Evolutionary conservation across 2,113 vertebrate species (phyloP), one percentile per base, ranked within the genome.

Genomic region (Pomatorhinus ruficollis): DNA sequence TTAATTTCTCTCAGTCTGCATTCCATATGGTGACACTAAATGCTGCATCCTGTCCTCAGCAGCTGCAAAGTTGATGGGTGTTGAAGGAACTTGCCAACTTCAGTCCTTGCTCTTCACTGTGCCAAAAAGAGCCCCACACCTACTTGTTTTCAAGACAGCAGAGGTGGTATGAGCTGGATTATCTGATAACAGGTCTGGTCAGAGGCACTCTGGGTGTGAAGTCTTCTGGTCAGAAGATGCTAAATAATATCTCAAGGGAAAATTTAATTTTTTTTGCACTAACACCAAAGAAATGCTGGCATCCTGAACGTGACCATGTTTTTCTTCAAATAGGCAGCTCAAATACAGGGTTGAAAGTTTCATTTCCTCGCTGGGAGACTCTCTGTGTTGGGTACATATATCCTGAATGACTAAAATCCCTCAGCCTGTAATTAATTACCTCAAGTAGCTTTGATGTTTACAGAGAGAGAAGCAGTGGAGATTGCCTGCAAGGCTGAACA

Each of bases 401-500:
- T 83, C 69, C 87, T 83, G 59, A 95, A 95, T 82, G 80, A 94
- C 93, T 95, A 57, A 93, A 92, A 76, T 96, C 66, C 87, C 75
- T 90, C 84, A 88, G 75, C 19, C 57, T 96, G 69, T 81, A 90
- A 87, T 94, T 97, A 97, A 98, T 97, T 97, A 98, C 64, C 91
- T 94, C 70, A 80, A 94, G 64, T 91, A 95, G 81, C 92, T 98
- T 77, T 96, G 94, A 97, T 96, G 82, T 95, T 97, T 97, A 89
- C 54, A 87, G 54, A 92, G 56, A 82, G 66, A 90, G 77, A 91
- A 95, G 81, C 50, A 92, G 84, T 57, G 90, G 95, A 94, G 94
- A 66, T 49, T 76, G 54, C 97, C 92, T 95, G 86, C 86, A 35
- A 96, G 91, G 84, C 75, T 90, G 64, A 96, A 75, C 82, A 80